These are phyloP conservation scores for Drosophila quinaria DNA, from an alignment of 2,888 invertebrate genomes.

Conservation along the genomic window DNA sequence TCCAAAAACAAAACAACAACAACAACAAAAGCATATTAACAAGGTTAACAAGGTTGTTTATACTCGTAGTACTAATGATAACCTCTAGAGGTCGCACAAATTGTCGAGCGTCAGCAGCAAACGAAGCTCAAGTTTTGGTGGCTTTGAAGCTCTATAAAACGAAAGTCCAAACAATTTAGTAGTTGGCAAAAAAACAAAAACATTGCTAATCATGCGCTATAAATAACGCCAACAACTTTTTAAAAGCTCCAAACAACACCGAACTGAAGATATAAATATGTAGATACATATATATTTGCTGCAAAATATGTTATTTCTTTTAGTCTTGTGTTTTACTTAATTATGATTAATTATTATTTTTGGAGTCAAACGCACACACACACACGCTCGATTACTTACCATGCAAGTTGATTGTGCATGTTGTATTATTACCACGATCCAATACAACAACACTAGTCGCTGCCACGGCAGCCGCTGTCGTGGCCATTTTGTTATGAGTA, in stretches of 20 bases:
- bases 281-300: slow-evolving; percentile 12
- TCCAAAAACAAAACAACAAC: slow-evolving; percentile 14
- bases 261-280: slow-evolving; percentile 29
- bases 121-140: slow-evolving; percentile 41
- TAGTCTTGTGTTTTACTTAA: slow-evolving; percentile 58
- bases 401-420: slow-evolving; percentile 98
- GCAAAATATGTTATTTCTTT: slow-evolving; percentile 30
- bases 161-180: slow-evolving; percentile 53
- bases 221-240: slow-evolving; percentile 70
- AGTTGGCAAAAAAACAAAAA: slow-evolving; percentile 34
- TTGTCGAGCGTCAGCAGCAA: slow-evolving; percentile 39
- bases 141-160: slow-evolving; percentile 52
- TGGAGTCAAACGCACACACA: slow-evolving; percentile 17
- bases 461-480: slow-evolving; percentile 90
- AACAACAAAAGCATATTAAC: slow-evolving; percentile 14
- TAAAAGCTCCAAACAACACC: slow-evolving; percentile 47
- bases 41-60: slow-evolving; percentile 37
- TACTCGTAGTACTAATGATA: slow-evolving; percentile 53
- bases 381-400: slow-evolving; percentile 88
- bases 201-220: slow-evolving; percentile 75
- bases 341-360: slow-evolving; percentile 78
- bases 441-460: slow-evolving; percentile 96
- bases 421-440: slow-evolving; percentile 98
- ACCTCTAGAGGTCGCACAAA: slow-evolving; percentile 64
- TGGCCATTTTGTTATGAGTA: slow-evolving; percentile 75